A percentile compares a stretch with the other conserved stretches of the same genome.
phyloP scores from a whole-genome alignment of 2,113 vertebrate species.

The Capreolus pygargus region DNA sequence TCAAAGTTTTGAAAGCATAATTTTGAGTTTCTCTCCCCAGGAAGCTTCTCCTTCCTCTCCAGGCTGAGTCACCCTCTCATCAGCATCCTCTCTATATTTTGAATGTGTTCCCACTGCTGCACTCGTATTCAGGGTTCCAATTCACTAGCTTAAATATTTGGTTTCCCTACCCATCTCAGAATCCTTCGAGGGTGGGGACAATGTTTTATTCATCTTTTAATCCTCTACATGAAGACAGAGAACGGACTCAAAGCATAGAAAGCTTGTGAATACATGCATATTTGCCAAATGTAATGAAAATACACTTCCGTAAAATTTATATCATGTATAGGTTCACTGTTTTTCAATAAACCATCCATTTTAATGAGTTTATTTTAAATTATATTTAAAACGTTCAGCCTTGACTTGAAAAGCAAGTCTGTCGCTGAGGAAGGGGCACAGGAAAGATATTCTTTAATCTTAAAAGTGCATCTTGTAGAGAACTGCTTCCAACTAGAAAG shows the following conservation, averaged over 20 bases:
- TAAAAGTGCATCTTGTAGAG: not conserved
- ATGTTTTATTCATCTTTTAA: not conserved
- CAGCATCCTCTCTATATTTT: not conserved
- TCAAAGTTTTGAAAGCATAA: not conserved
- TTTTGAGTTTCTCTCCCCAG: not conserved
- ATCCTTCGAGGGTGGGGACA: not conserved
- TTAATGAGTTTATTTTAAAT: conserved; percentile 12
- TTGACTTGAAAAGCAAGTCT: conserved; percentile 8
- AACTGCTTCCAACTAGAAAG: not conserved
- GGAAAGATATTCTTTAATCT: conserved; percentile 9
- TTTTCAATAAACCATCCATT: conserved; percentile 1
- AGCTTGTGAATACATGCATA: not conserved
- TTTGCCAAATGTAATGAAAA: not conserved
- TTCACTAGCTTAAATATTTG: not conserved
- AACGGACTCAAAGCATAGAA: not conserved
- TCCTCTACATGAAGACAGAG: not conserved
- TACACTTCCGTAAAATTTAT: not conserved
- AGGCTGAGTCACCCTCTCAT: not conserved
- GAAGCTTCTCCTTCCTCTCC: not conserved
- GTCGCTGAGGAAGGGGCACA: not conserved
- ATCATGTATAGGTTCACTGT: not conserved
- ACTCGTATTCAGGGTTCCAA: not conserved
- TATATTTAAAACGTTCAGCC: not conserved
- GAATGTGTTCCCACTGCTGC: not conserved
- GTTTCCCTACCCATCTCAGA: not conserved